Percentiles rank a stretch among this genome's conserved stretches.
Conservation (phyloP, 1,140 invertebrate genomes). For the Triops longicaudatus region DNA sequence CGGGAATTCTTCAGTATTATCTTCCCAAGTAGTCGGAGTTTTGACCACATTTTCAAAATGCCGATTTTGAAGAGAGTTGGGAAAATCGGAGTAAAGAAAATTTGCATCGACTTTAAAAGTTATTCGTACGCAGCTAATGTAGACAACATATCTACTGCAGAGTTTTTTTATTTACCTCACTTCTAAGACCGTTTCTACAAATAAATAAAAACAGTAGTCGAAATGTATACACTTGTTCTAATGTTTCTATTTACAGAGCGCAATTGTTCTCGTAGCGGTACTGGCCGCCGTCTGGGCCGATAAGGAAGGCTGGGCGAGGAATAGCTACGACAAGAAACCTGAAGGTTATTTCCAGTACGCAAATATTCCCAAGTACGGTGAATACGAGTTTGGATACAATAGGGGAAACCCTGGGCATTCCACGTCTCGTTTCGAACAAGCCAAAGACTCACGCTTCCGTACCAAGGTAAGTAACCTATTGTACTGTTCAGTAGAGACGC, state of each 20-base stretch:
- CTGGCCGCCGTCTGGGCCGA: not conserved
- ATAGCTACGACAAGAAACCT: conserved; percentile 17
- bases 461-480: conserved; percentile 10
- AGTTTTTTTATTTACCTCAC: too few species aligned
- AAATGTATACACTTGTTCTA: not conserved
- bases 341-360: conserved; percentile 43
- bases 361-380: conserved; percentile 53
- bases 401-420: conserved; percentile 58
- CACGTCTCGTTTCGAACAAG: conserved; percentile 57
- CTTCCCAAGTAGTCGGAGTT: too few species aligned
- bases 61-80: too few species aligned
- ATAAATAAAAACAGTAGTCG: too few species aligned
- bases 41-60: too few species aligned
- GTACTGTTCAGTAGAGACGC: too few species aligned
- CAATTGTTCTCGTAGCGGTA: not conserved
- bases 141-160: too few species aligned
- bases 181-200: too few species aligned
- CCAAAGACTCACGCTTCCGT: conserved; percentile 31
- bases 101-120: too few species aligned
- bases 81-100: too few species aligned
- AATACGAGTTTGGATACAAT: conserved; percentile 58
- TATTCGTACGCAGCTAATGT: too few species aligned
- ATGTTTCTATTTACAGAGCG: not conserved
- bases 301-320: not conserved
- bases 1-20: too few species aligned